Evolutionary conservation across 2,113 vertebrate species (phyloP).

Genomic region (Rhinichthys klamathensis): DNA sequence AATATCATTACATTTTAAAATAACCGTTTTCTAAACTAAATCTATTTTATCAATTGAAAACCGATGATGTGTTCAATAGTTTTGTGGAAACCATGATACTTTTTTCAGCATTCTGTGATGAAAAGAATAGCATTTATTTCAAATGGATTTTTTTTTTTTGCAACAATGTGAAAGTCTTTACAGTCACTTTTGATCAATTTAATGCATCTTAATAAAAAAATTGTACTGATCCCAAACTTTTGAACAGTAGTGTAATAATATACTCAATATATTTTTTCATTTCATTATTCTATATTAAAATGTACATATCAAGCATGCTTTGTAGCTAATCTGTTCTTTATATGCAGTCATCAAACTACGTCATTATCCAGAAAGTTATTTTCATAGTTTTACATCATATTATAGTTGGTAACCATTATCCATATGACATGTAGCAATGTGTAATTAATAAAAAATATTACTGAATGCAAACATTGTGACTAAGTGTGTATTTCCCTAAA

Average conservation of each 20-base stretch:
- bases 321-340: neutral
- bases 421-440: conserved; percentile 4
- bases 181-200: neutral
- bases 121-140: neutral
- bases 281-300: neutral
- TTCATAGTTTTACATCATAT: neutral
- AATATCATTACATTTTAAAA: neutral
- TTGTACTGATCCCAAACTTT: neutral
- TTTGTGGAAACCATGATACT: too few relatives aligned
- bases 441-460: neutral
- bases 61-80: too few relatives aligned
- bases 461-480: neutral
- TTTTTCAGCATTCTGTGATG: neutral
- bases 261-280: neutral
- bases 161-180: neutral
- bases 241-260: neutral
- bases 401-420: neutral
- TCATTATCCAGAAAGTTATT: neutral
- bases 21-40: neutral
- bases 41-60: neutral
- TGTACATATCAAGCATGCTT: neutral
- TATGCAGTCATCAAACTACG: neutral
- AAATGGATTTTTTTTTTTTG: neutral
- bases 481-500: neutral
- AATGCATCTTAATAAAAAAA: neutral